Conservation (phyloP, 1,140 invertebrate genomes). For the Andrena cerasifolii region DNA sequence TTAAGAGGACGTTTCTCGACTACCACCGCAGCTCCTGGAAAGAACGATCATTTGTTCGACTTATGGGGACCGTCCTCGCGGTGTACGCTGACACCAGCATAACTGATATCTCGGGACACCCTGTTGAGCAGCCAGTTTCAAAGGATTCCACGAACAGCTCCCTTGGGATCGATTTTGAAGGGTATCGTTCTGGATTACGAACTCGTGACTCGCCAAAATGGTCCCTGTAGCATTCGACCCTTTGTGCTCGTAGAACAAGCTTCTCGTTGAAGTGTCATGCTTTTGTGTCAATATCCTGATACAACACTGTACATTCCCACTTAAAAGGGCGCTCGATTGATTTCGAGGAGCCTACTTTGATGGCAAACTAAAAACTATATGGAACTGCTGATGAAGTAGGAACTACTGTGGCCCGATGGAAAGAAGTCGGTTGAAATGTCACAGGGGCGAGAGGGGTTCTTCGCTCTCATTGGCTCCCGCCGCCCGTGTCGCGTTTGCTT, state of each 20-base stretch:
- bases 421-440: no score
- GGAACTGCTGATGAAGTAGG: no score
- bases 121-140: slow-evolving; percentile 33
- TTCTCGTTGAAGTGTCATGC: neutral
- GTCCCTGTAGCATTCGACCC: neutral
- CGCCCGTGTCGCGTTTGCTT: no score
- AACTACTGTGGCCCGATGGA: no score
- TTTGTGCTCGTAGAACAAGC: neutral
- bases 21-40: slow-evolving; percentile 51
- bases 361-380: no score
- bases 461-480: no score
- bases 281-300: neutral
- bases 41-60: slow-evolving; percentile 59
- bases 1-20: slow-evolving; percentile 56
- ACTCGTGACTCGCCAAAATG: slow-evolving; percentile 34
- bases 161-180: slow-evolving; percentile 24
- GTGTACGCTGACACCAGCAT: slow-evolving; percentile 42
- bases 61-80: slow-evolving; percentile 23
- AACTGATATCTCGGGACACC: slow-evolving; percentile 38
- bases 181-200: slow-evolving; percentile 11
- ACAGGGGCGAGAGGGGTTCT: no score
- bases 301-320: neutral
- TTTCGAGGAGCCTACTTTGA: no score
- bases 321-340: neutral
- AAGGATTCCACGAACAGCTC: slow-evolving; percentile 25